Conservation (phyloP, 2,888 invertebrate species). For the Papilio demoleus region DNA sequence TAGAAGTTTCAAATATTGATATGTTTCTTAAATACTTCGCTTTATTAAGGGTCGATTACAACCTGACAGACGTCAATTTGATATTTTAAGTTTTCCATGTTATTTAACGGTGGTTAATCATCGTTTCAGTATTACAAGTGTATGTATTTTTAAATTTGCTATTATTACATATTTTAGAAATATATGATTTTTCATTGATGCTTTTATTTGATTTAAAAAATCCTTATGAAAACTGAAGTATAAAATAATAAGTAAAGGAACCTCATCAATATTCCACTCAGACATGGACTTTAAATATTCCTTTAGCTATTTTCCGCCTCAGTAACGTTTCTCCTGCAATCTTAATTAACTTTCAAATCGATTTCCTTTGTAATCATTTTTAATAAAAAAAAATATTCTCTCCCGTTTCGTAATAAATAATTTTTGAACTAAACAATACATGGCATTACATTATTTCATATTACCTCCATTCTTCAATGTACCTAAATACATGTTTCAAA, state of each 20-base stretch:
- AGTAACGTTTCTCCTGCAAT: slow-evolving; percentile 18
- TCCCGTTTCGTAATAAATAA: background rate
- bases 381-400: background rate
- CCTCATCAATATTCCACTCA: slow-evolving; percentile 20
- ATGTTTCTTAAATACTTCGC: too few species aligned
- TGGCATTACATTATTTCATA: too few species aligned
- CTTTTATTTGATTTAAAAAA: slow-evolving; percentile 10
- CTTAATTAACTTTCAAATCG: slow-evolving; percentile 22
- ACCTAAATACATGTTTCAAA: too few species aligned
- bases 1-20: too few species aligned
- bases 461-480: background rate
- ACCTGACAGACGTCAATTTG: too few species aligned
- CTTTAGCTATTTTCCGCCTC: slow-evolving; percentile 18
- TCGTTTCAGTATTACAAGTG: too few species aligned
- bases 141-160: too few species aligned
- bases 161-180: too few species aligned
- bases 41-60: too few species aligned
- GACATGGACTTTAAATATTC: slow-evolving; percentile 20
- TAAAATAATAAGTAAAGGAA: slow-evolving; percentile 16
- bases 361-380: slow-evolving; percentile 16
- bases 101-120: too few species aligned
- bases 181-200: too few species aligned
- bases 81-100: too few species aligned
- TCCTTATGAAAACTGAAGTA: background rate
- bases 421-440: background rate